Percentiles rank a stretch among this genome's conserved stretches.
Conservation (phyloP, 2,797 vertebrate genomes). For the Siniperca undulata region DNA sequence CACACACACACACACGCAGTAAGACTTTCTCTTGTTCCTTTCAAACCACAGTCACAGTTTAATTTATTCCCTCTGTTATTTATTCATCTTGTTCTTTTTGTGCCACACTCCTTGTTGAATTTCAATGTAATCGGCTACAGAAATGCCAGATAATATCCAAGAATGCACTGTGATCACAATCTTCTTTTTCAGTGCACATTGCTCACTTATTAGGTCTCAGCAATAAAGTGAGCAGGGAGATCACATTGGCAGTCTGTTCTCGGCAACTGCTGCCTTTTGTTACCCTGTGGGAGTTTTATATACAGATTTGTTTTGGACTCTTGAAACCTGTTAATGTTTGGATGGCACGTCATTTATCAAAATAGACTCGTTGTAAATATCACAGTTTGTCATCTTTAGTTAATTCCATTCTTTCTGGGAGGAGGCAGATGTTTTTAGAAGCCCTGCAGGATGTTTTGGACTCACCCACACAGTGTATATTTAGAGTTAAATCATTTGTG, state of each 20-base stretch:
- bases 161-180: slow-evolving; percentile 26
- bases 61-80: slow-evolving; percentile 28
- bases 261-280: slow-evolving; percentile 8
- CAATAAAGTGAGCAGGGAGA: not conserved
- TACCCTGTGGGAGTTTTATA: not conserved
- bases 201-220: slow-evolving; percentile 33
- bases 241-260: not conserved
- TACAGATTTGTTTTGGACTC: slow-evolving; percentile 30
- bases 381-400: slow-evolving; percentile 13
- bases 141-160: slow-evolving; percentile 36
- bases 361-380: not conserved
- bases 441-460: slow-evolving; percentile 18
- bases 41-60: slow-evolving; percentile 20
- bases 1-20: slow-evolving; percentile 8
- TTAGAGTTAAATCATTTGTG: not conserved
- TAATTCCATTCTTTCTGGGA: not conserved
- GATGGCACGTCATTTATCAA: not conserved
- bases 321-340: slow-evolving; percentile 16
- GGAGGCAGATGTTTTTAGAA: slow-evolving; percentile 9
- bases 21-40: slow-evolving; percentile 2
- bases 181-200: slow-evolving; percentile 21
- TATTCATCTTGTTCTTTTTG: slow-evolving; percentile 21
- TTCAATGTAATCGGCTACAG: slow-evolving; percentile 15
- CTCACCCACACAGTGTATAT: not conserved
- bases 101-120: slow-evolving; percentile 27